Evolutionary conservation across 2,888 invertebrate genomes (phyloP).

Genomic region (Branchinecta sandiegonensis): DNA sequence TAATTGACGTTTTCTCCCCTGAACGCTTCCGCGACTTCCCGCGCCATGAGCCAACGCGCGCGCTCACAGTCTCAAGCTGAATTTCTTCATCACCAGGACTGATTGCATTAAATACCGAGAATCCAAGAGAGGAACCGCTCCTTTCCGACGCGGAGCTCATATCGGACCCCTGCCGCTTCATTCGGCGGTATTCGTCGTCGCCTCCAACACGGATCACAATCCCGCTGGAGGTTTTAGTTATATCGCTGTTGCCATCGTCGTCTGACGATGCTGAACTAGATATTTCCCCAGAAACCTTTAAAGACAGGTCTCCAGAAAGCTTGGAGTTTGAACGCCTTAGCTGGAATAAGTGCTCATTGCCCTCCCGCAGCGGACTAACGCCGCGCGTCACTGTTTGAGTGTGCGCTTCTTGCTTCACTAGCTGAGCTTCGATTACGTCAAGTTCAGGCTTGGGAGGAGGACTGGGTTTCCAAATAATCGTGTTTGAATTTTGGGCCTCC

Average conservation of each 20-base stretch:
- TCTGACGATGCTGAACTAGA: background rate
- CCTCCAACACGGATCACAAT: slow-evolving; percentile 5
- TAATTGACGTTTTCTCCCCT: background rate
- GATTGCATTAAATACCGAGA: background rate
- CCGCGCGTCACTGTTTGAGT: background rate
- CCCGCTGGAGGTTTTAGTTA: background rate
- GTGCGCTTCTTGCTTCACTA: background rate
- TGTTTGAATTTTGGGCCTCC: slow-evolving; percentile 4
- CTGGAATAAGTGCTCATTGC: no score
- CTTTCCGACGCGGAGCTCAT: background rate
- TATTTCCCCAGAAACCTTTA: background rate
- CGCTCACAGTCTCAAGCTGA: background rate
- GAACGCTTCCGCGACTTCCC: background rate
- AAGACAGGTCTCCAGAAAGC: background rate
- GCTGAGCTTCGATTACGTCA: background rate
- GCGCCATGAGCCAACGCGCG: background rate
- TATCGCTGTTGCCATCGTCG: background rate
- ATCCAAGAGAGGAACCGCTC: background rate
- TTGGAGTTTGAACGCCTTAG: no score
- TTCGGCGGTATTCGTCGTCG: background rate
- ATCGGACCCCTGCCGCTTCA: background rate
- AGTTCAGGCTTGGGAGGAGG: slow-evolving; percentile 3
- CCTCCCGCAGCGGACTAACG: background rate
- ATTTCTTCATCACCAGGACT: background rate
- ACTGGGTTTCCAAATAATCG: slow-evolving; percentile 8